These are phyloP conservation scores for Brachionus asplanchnoidis DNA, from an alignment of 1,140 invertebrate genomes.

Conservation along the genomic window DNA sequence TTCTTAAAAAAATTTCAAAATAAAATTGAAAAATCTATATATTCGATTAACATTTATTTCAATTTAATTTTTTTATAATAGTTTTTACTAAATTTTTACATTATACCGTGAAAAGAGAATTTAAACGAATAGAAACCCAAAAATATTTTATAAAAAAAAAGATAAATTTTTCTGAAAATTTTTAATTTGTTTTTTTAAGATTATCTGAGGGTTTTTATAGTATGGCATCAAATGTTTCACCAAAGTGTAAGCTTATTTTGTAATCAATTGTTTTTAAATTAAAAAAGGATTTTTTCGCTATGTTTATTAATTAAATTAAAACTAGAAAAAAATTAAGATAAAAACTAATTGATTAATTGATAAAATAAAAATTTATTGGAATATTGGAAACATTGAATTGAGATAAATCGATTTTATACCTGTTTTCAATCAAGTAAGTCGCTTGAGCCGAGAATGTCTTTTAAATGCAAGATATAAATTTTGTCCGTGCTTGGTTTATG, in stretches of 20 bases:
- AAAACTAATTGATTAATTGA: not conserved
- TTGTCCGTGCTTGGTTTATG: not conserved
- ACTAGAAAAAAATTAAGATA: not conserved
- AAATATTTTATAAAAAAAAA: too few species aligned
- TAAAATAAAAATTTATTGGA: not conserved
- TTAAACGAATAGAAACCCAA: too few species aligned
- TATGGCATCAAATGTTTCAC: not conserved
- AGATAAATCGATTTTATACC: not conserved
- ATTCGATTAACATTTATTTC: too few species aligned
- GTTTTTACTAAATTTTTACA: too few species aligned
- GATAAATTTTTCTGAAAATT: too few species aligned
- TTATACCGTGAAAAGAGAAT: too few species aligned
- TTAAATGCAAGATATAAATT: not conserved
- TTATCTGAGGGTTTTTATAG: not conserved
- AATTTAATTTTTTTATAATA: too few species aligned
- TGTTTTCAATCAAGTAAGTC: not conserved
- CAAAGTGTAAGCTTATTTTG: not conserved
- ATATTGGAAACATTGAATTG: conserved; percentile 1
- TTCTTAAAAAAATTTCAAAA: too few species aligned
- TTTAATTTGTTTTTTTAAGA: too few species aligned
- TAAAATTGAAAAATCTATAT: too few species aligned
- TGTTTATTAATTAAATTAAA: not conserved
- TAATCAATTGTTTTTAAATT: not conserved
- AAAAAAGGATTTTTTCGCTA: not conserved
- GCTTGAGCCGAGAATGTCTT: not conserved